These are phyloP conservation scores for Crypturellus tataupa DNA, from an alignment of 2,797 vertebrate species.

Conservation along the genomic window DNA sequence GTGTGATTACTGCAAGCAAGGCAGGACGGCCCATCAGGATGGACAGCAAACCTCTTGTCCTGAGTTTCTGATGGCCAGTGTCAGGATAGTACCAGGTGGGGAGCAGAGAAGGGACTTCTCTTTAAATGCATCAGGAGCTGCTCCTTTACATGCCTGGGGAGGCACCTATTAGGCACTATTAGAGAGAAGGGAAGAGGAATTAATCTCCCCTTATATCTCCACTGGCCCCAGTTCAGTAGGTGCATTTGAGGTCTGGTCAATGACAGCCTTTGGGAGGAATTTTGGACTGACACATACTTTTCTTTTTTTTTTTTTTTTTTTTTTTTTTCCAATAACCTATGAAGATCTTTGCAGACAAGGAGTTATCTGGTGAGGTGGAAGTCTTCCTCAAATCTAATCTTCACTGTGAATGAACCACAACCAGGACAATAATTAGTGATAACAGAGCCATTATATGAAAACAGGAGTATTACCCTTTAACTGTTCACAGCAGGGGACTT, in stretches of 20 bases:
- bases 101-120: background rate
- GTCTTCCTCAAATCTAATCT: background rate
- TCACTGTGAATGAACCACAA: background rate
- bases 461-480: background rate
- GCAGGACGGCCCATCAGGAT: background rate
- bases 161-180: background rate
- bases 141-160: background rate
- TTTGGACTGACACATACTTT: background rate
- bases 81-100: background rate
- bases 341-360: background rate
- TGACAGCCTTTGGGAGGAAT: background rate
- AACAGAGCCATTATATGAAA: background rate
- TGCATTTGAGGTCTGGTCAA: background rate
- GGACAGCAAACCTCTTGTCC: no score
- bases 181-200: background rate
- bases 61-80: background rate
- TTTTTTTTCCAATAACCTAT: background rate
- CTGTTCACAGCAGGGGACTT: background rate
- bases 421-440: background rate
- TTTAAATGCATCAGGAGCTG: rapidly evolving
- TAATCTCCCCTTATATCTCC: background rate
- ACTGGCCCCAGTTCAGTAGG: background rate
- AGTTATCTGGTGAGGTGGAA: background rate
- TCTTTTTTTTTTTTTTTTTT: no score
- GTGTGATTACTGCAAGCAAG: background rate